phyloP scores from a whole-genome alignment of 2,797 vertebrate species.

The Sardinella longiceps region DNA sequence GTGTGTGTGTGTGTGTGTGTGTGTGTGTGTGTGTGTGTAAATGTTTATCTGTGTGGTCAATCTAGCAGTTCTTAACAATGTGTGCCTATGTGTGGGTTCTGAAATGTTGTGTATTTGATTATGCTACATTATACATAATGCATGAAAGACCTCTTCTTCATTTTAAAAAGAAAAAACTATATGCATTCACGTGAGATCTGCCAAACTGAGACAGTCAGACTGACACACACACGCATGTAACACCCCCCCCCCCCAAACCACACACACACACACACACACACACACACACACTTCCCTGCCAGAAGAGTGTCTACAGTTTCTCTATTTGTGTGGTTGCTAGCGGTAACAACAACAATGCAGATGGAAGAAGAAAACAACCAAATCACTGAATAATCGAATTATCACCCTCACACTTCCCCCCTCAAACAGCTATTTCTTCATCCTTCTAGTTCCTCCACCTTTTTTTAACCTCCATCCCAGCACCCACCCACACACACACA shows the following conservation, averaged over 20 bases:
- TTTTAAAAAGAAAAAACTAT: not conserved
- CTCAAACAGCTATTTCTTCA: no score
- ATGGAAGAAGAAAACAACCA: conserved; percentile 38
- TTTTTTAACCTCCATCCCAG: not conserved
- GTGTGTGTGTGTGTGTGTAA: not conserved
- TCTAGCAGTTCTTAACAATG: not conserved
- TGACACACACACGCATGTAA: not conserved
- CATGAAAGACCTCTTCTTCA: not conserved
- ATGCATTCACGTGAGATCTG: not conserved
- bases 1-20: conserved; percentile 18
- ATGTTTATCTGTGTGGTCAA: not conserved
- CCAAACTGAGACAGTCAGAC: not conserved
- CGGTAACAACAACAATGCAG: conserved; percentile 39
- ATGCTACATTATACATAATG: conserved; percentile 9
- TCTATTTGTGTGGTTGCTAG: conserved; percentile 53
- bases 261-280: conserved; percentile 19
- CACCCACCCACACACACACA: not conserved
- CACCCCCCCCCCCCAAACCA: no score
- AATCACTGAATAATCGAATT: conserved; percentile 48
- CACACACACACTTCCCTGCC: conserved; percentile 34
- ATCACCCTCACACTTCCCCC: conserved; percentile 2
- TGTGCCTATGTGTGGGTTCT: not conserved
- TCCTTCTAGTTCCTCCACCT: no score
- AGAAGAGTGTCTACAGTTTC: conserved; percentile 31
- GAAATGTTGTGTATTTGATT: not conserved